Percentiles rank a stretch among this genome's conserved stretches.
Conservation (phyloP, 2,888 invertebrate genomes). For the Gryllus longicercus region DNA sequence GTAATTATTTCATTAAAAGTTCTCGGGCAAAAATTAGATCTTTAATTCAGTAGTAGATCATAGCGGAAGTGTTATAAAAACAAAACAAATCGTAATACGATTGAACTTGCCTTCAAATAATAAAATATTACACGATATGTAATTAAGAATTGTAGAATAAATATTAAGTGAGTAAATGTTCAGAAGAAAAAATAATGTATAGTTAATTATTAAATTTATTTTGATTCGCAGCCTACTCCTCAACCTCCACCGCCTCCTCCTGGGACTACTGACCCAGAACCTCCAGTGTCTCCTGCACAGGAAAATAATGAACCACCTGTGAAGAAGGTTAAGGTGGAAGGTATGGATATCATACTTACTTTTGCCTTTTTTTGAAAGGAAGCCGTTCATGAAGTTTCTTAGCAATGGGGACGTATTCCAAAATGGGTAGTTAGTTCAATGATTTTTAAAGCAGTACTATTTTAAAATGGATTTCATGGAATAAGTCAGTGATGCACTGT, state of each 20-base stretch:
- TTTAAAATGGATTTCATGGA: slow-evolving; percentile 11
- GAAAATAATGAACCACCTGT: slow-evolving; percentile 33
- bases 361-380: background rate
- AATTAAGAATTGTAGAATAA: no score
- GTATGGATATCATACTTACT: slow-evolving; percentile 30
- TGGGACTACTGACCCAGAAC: slow-evolving; percentile 19
- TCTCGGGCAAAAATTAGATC: no score
- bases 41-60: no score
- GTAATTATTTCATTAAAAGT: no score
- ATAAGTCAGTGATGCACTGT: slow-evolving; percentile 19
- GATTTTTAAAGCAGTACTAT: slow-evolving; percentile 18
- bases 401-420: slow-evolving; percentile 6
- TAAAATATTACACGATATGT: no score
- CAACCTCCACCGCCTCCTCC: slow-evolving; percentile 32
- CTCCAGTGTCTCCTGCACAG: slow-evolving; percentile 34
- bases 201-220: background rate
- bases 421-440: background rate
- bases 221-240: slow-evolving; percentile 25
- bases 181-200: background rate
- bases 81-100: no score
- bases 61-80: no score
- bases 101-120: no score
- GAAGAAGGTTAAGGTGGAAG: slow-evolving; percentile 35
- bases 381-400: background rate
- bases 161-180: background rate